Conservation (phyloP, 2,797 vertebrate genomes). For the Decapterus maruadsi region DNA sequence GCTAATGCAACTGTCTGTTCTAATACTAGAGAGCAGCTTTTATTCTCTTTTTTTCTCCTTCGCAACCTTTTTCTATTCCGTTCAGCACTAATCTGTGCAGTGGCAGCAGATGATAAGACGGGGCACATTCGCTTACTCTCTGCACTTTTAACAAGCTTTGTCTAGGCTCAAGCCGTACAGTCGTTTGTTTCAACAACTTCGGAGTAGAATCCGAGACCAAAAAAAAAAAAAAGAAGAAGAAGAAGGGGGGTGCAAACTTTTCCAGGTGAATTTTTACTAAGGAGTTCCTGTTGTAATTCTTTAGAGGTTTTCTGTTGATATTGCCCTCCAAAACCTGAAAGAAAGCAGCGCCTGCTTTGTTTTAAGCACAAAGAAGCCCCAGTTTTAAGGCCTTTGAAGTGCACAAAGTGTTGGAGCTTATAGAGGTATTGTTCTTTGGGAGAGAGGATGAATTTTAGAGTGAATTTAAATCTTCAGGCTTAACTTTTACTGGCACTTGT, state of each 20-base stretch:
- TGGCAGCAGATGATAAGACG: slow-evolving; percentile 83
- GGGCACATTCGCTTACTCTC: slow-evolving; percentile 74
- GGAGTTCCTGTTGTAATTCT: slow-evolving; percentile 66
- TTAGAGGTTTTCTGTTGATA: slow-evolving; percentile 74
- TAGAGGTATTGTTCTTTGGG: slow-evolving; percentile 76
- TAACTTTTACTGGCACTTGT: slow-evolving; percentile 77
- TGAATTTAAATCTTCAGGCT: slow-evolving; percentile 82
- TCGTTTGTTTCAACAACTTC: slow-evolving; percentile 79
- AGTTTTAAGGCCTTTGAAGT: slow-evolving; percentile 84
- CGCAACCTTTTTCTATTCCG: slow-evolving; percentile 82
- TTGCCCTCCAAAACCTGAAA: slow-evolving; percentile 75
- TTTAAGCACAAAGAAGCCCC: slow-evolving; percentile 76
- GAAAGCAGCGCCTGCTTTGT: slow-evolving; percentile 75
- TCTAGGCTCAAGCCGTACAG: slow-evolving; percentile 54
- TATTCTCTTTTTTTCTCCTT: slow-evolving; percentile 70
- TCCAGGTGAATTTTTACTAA: slow-evolving; percentile 61
- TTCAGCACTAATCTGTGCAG: slow-evolving; percentile 84
- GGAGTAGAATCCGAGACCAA: slow-evolving; percentile 41
- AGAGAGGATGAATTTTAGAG: slow-evolving; percentile 81
- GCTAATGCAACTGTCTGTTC: slow-evolving; percentile 89
- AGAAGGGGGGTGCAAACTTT: slow-evolving; percentile 64
- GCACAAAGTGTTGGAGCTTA: slow-evolving; percentile 84
- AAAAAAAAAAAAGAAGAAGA: slow-evolving; percentile 8
- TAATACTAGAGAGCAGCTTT: slow-evolving; percentile 86
- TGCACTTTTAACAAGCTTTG: slow-evolving; percentile 66